These are phyloP conservation scores for Lepas anatifera DNA, from an alignment of 2,888 invertebrate species.

Conservation along the genomic window DNA sequence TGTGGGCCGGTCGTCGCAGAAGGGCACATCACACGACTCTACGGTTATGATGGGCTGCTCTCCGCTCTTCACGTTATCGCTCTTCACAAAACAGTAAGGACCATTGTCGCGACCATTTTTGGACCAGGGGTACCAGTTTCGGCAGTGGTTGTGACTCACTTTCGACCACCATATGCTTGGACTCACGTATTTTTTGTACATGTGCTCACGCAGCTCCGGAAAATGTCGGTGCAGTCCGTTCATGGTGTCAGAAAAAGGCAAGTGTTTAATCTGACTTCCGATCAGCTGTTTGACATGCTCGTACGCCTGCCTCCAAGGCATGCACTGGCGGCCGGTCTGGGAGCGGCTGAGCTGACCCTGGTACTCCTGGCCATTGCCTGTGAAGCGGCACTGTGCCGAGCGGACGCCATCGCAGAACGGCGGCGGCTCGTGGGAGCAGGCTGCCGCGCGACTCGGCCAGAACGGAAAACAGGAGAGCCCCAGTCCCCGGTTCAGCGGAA, in stretches of 20 bases:
- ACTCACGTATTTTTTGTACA: not conserved
- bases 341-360: not conserved
- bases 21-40: not conserved
- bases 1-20: not conserved
- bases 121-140: conserved; percentile 9
- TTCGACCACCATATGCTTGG: not conserved
- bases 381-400: not conserved
- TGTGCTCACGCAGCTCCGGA: not conserved
- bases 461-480: not conserved
- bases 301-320: not conserved
- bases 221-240: not conserved
- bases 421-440: not conserved
- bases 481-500: not conserved
- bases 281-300: not conserved
- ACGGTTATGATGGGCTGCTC: not conserved
- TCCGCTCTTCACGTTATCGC: not conserved
- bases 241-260: not conserved
- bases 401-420: not conserved
- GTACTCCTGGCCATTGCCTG: conserved; percentile 12
- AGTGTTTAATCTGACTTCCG: not conserved
- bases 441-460: too few relatives aligned
- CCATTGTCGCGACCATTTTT: conserved; percentile 4
- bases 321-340: not conserved
- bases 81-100: not conserved
- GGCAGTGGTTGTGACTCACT: not conserved